phyloP scores from a whole-genome alignment of 2,797 vertebrate genomes.

The Poeciliopsis paucimaculata region DNA sequence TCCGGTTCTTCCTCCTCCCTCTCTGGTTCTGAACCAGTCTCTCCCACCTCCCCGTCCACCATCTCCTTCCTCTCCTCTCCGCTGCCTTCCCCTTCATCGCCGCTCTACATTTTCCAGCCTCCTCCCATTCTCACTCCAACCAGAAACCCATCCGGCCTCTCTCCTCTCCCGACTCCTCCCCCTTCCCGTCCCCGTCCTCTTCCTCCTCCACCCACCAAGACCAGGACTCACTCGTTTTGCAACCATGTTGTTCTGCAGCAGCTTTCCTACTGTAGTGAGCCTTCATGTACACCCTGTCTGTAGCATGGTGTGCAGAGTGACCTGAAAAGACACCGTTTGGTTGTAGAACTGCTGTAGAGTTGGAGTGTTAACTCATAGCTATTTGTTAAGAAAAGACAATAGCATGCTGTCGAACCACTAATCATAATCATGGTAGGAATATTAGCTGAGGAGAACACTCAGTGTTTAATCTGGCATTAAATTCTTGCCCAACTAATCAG shows the following conservation, averaged over 20 bases:
- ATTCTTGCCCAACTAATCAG: not conserved
- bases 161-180: constrained; percentile 72
- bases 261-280: constrained; percentile 86
- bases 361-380: not conserved
- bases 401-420: not conserved
- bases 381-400: not conserved
- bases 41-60: constrained; percentile 87
- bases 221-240: constrained; percentile 82
- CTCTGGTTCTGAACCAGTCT: constrained; percentile 87
- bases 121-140: constrained; percentile 73
- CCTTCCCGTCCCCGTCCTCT: constrained; percentile 78
- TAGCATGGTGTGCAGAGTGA: constrained; percentile 70
- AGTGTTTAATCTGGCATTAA: not conserved
- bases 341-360: constrained; percentile 18
- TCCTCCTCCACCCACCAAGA: constrained; percentile 80
- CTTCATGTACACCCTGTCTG: constrained; percentile 32
- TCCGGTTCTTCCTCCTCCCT: constrained; percentile 92
- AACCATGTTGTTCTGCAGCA: constrained; percentile 82
- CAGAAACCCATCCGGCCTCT: constrained; percentile 67
- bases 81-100: constrained; percentile 75
- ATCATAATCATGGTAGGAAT: not conserved
- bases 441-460: not conserved
- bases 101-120: constrained; percentile 81
- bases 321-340: constrained; percentile 7
- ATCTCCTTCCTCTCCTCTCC: constrained; percentile 86